Conservation (phyloP, 2,797 vertebrate genomes). For the Sardinella longiceps region DNA sequence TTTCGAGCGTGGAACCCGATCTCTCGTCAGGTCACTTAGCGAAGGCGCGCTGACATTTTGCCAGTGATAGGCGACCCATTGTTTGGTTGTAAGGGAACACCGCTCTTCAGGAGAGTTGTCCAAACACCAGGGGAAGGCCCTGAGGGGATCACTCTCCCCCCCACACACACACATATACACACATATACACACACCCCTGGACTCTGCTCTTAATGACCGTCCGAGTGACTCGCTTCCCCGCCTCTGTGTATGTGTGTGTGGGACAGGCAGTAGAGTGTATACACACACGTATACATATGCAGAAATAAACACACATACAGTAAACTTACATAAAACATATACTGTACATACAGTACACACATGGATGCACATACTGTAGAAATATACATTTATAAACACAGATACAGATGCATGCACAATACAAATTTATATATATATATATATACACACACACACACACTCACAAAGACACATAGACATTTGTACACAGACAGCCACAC, state of each 20-base stretch:
- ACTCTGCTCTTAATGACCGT: slow-evolving; percentile 36
- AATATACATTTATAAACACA: background rate
- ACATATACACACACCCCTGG: no score
- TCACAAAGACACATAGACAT: background rate
- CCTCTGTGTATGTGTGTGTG: background rate
- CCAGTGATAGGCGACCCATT: slow-evolving; percentile 68
- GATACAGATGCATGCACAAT: background rate
- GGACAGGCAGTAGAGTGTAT: background rate
- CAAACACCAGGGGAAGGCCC: slow-evolving; percentile 73
- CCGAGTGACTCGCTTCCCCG: background rate
- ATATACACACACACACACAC: background rate
- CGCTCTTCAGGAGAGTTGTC: slow-evolving; percentile 74
- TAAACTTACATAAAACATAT: no score
- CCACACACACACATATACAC: no score
- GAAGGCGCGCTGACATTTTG: slow-evolving; percentile 66
- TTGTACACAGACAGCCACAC: no score
- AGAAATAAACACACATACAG: no score
- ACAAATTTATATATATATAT: background rate
- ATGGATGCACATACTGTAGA: background rate
- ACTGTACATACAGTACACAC: background rate
- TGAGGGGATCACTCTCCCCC: slow-evolving; percentile 30
- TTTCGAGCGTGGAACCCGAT: slow-evolving; percentile 74
- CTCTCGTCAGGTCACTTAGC: slow-evolving; percentile 62
- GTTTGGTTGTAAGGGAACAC: slow-evolving; percentile 78
- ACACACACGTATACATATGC: background rate